These are phyloP conservation scores for Neosilurus hyrtlii DNA, from an alignment of 2,797 vertebrate genomes.

Conservation along the genomic window DNA sequence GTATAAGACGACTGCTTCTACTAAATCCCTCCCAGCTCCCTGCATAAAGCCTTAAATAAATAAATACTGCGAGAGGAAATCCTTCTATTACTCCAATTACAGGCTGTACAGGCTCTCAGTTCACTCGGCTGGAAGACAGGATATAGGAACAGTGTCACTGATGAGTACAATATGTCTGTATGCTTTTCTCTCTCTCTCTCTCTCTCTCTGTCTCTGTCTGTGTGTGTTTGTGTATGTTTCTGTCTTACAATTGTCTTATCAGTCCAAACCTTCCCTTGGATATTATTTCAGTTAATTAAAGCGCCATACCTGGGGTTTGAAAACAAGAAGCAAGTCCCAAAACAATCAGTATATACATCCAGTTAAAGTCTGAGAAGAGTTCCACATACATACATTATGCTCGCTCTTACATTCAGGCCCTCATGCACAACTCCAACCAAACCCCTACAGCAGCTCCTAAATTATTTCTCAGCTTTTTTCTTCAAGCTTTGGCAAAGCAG, in stretches of 20 bases:
- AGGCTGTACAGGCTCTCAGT: background rate
- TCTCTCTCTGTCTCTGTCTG: constrained; percentile 52
- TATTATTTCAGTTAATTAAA: constrained; percentile 2
- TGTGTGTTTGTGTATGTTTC: constrained; percentile 47
- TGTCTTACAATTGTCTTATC: constrained; percentile 35
- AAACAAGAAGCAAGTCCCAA: background rate
- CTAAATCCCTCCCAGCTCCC: constrained; percentile 70
- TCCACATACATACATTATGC: background rate
- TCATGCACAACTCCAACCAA: background rate
- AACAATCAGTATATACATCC: background rate
- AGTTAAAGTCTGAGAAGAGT: background rate
- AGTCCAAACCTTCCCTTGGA: background rate
- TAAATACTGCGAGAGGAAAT: constrained; percentile 63
- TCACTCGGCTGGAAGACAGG: constrained; percentile 47
- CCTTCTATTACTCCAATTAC: constrained; percentile 59
- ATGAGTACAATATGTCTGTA: constrained; percentile 49
- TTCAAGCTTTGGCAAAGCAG: constrained; percentile 61
- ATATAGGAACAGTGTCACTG: constrained; percentile 67
- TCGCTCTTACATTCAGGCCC: background rate
- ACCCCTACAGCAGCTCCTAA: background rate
- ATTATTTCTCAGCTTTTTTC: constrained; percentile 35
- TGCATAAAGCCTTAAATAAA: constrained; percentile 68
- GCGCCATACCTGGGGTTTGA: background rate
- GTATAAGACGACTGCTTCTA: constrained; percentile 72
- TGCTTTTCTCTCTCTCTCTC: constrained; percentile 57